Evolutionary conservation across 2,797 vertebrate species (phyloP).

Genomic region (Mus spretus): DNA sequence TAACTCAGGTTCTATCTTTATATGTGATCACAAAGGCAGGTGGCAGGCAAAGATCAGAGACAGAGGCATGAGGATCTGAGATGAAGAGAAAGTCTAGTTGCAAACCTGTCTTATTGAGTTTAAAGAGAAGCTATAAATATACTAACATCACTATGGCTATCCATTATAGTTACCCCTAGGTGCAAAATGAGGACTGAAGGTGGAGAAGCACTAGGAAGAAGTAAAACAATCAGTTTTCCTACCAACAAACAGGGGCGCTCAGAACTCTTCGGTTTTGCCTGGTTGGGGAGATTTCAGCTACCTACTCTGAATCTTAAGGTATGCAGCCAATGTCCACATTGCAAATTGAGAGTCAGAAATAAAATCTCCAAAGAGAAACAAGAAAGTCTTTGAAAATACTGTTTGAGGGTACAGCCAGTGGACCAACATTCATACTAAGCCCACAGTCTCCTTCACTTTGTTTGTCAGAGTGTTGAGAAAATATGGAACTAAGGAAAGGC

Average conservation of each 20-base stretch:
- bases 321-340: constrained; percentile 80
- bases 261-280: constrained; percentile 58
- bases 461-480: constrained; percentile 63
- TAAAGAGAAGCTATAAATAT: not conserved
- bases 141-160: not conserved
- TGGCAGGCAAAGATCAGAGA: constrained; percentile 1
- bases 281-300: constrained; percentile 68
- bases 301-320: constrained; percentile 56
- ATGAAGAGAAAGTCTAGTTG: not conserved
- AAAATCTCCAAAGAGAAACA: constrained; percentile 79
- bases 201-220: not conserved
- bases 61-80: not conserved
- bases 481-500: constrained; percentile 53
- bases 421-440: constrained; percentile 57
- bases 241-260: constrained; percentile 59
- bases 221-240: constrained; percentile 39
- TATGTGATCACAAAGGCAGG: not conserved
- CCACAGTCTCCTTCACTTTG: constrained; percentile 67
- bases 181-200: not conserved
- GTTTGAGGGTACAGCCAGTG: constrained; percentile 69
- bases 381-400: constrained; percentile 68
- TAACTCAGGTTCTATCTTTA: constrained; percentile 30
- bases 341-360: constrained; percentile 77
- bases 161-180: not conserved
- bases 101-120: constrained; percentile 2